phyloP scores from a whole-genome alignment of 2,888 invertebrate genomes.

The Gymnosoma rotundatum region DNA sequence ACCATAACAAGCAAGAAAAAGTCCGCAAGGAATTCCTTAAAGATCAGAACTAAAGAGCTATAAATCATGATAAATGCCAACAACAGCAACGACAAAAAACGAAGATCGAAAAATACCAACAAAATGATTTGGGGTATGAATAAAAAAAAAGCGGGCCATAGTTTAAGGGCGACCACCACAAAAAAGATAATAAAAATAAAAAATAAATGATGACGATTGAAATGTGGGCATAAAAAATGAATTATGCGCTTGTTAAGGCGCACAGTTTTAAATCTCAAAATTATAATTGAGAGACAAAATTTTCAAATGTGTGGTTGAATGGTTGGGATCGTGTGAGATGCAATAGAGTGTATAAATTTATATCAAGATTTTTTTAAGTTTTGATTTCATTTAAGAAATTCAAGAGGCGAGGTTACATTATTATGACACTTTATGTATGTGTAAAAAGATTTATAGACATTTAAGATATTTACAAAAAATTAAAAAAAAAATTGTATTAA shows the following conservation, averaged over 20 bases:
- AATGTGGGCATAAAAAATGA: constrained; percentile 74
- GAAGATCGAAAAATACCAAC: constrained; percentile 10
- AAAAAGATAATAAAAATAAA: constrained; percentile 30
- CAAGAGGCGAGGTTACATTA: constrained; percentile 68
- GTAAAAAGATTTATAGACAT: constrained; percentile 68
- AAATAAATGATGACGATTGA: constrained; percentile 70
- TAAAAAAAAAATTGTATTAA: background rate
- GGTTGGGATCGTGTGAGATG: constrained; percentile 12
- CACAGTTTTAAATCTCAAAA: constrained; percentile 48
- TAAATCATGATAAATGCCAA: constrained; percentile 65
- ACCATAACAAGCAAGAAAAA: constrained; percentile 2
- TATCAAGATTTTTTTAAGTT: constrained; percentile 34
- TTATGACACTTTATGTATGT: constrained; percentile 69
- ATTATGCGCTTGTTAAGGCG: constrained; percentile 73
- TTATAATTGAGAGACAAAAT: constrained; percentile 67
- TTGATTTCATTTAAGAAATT: constrained; percentile 60
- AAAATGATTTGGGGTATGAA: constrained; percentile 13
- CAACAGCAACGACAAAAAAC: background rate
- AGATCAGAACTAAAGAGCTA: constrained; percentile 63
- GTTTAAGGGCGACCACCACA: constrained; percentile 47
- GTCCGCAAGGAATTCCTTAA: constrained; percentile 62
- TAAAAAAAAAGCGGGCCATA: constrained; percentile 3
- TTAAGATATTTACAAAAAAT: constrained; percentile 63
- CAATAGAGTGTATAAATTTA: constrained; percentile 48
- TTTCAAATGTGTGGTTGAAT: constrained; percentile 29